Evolutionary conservation across 2,888 invertebrate species (phyloP).

Genomic region (Diloba caeruleocephala): DNA sequence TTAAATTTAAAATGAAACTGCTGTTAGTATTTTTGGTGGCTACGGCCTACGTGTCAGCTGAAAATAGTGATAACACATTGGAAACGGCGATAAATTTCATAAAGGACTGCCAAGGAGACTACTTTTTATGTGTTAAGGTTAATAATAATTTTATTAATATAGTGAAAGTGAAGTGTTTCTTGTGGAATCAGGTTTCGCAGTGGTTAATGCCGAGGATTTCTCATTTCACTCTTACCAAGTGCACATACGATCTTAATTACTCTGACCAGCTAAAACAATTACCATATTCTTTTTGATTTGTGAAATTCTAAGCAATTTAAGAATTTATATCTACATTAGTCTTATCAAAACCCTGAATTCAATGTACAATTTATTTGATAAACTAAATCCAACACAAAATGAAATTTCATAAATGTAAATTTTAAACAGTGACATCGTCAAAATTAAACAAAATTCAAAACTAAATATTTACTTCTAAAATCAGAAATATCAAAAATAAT

Average conservation of each 20-base stretch:
- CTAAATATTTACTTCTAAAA: too few species aligned
- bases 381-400: too few species aligned
- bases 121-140: conserved; percentile 93
- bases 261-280: conserved; percentile 13
- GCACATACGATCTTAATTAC: conserved; percentile 33
- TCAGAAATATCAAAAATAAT: conserved; percentile 18
- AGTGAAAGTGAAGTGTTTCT: conserved; percentile 80
- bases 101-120: conserved; percentile 92
- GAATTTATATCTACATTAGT: neutral
- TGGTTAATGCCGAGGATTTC: conserved; percentile 44
- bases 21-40: conserved; percentile 72
- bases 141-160: conserved; percentile 78
- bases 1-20: conserved; percentile 75
- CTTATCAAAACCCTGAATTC: neutral
- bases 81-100: conserved; percentile 91
- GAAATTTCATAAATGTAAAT: too few species aligned
- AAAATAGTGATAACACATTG: conserved; percentile 87
- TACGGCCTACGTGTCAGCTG: conserved; percentile 78
- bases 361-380: too few species aligned
- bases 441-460: neutral
- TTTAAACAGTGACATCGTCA: too few species aligned
- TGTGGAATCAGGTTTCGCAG: conserved; percentile 50
- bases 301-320: neutral
- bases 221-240: conserved; percentile 49
- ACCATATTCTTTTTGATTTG: conserved; percentile 5